A percentile compares a stretch with the other conserved stretches of the same genome.
These are phyloP conservation scores for Microctenopoma lineatum DNA, from an alignment of 2,797 vertebrate species.

Conservation along the genomic window DNA sequence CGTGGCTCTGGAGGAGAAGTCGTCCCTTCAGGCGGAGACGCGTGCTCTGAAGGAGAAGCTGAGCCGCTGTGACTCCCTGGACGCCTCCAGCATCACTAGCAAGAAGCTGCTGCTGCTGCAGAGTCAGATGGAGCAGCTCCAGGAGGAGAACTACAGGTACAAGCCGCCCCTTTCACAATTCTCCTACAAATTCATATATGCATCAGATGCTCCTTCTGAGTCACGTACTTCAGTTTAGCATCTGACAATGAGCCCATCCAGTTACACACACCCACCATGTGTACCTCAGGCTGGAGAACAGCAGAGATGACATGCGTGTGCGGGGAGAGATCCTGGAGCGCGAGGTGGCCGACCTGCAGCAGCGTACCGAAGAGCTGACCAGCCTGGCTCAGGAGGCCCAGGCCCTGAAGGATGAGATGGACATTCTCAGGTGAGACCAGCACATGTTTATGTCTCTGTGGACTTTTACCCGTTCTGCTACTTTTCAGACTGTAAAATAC, in stretches of 20 bases:
- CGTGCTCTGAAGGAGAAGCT: conserved; percentile 82
- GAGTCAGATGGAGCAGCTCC: conserved; percentile 92
- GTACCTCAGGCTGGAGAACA: conserved; percentile 84
- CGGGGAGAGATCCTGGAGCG: conserved; percentile 83
- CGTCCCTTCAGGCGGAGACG: conserved; percentile 82
- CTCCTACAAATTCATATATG: background rate
- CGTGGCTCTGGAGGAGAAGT: conserved; percentile 87
- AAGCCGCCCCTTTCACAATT: too few relatives aligned
- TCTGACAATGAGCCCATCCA: conserved; percentile 11
- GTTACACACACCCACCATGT: conserved; percentile 16
- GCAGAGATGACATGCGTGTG: conserved; percentile 86
- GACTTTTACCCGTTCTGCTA: too few relatives aligned
- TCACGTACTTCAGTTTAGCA: background rate
- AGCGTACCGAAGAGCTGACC: conserved; percentile 88
- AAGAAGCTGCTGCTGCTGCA: conserved; percentile 92
- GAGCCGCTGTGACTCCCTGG: conserved; percentile 74
- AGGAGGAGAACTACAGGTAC: conserved; percentile 95
- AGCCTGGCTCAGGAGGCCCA: conserved; percentile 91
- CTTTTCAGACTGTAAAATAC: too few relatives aligned
- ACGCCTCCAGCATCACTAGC: conserved; percentile 79
- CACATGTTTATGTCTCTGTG: too few relatives aligned
- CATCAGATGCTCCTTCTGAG: conserved; percentile 1
- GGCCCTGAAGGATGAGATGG: conserved; percentile 92
- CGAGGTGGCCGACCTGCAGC: conserved; percentile 84
- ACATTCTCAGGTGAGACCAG: conserved; percentile 86